These are phyloP conservation scores for Epiblema foenella DNA, from an alignment of 2,888 invertebrate genomes.

Conservation along the genomic window DNA sequence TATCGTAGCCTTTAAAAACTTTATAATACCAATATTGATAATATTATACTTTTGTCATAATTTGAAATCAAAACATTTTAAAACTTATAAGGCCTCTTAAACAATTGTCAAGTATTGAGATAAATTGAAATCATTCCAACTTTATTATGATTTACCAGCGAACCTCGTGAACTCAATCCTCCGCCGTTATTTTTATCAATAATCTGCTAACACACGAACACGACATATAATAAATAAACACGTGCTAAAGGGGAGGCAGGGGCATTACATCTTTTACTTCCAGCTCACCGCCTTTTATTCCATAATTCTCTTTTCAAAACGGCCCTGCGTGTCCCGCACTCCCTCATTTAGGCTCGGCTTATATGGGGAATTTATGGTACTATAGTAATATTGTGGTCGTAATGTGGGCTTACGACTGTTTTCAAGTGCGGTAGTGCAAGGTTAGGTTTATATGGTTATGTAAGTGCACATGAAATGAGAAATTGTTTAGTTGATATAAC, in stretches of 20 bases:
- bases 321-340: constrained; percentile 56
- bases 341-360: constrained; percentile 59
- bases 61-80: too few species aligned
- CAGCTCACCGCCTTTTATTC: constrained; percentile 58
- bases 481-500: too few species aligned
- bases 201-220: constrained; percentile 20
- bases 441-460: neutral
- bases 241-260: constrained; percentile 47
- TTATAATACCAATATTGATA: too few species aligned
- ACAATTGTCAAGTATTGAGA: too few species aligned
- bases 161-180: neutral
- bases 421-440: constrained; percentile 24
- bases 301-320: constrained; percentile 62
- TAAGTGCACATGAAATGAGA: neutral
- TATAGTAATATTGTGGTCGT: constrained; percentile 47
- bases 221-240: constrained; percentile 38
- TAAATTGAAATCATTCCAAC: neutral
- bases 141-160: neutral
- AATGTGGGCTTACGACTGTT: constrained; percentile 45
- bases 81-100: too few species aligned
- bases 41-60: too few species aligned
- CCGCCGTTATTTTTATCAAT: constrained; percentile 17
- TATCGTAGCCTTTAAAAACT: too few species aligned
- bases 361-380: constrained; percentile 29
- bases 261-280: constrained; percentile 60